These are phyloP conservation scores for Platalea minor DNA, from an alignment of 2,797 vertebrate genomes.

Conservation along the genomic window DNA sequence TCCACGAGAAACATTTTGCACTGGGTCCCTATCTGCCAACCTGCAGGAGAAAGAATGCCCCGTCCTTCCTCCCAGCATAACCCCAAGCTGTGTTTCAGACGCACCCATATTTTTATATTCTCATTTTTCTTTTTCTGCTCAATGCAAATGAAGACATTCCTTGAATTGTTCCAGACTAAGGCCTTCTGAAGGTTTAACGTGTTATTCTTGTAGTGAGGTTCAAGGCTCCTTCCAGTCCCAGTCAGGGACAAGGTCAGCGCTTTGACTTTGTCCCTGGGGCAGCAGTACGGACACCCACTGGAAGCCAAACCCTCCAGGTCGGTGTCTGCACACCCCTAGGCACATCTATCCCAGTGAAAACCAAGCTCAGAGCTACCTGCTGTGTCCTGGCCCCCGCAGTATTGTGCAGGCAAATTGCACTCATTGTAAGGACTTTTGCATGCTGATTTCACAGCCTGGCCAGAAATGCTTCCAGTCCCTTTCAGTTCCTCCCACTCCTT, in stretches of 20 bases:
- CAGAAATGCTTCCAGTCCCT: neutral
- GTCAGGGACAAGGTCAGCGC: neutral
- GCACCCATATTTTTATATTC: neutral
- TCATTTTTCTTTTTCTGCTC: neutral
- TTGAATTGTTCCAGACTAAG: neutral
- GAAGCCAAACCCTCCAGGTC: neutral
- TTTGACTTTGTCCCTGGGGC: neutral
- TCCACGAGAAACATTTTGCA: neutral
- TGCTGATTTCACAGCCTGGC: neutral
- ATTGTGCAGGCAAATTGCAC: neutral
- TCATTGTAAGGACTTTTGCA: neutral
- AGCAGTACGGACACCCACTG: neutral
- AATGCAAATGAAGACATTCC: neutral
- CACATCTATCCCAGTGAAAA: neutral
- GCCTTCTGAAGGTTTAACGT: neutral
- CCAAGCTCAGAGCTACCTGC: neutral
- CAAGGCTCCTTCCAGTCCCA: neutral
- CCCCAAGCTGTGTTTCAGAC: neutral
- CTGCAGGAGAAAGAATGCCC: neutral
- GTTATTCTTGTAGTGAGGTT: neutral
- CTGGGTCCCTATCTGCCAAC: neutral
- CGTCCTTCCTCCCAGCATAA: neutral
- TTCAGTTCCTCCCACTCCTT: constrained; percentile 11
- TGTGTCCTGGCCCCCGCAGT: neutral
- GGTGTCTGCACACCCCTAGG: neutral